Conservation (phyloP, 2,797 vertebrate genomes). For the Anas georgica region DNA sequence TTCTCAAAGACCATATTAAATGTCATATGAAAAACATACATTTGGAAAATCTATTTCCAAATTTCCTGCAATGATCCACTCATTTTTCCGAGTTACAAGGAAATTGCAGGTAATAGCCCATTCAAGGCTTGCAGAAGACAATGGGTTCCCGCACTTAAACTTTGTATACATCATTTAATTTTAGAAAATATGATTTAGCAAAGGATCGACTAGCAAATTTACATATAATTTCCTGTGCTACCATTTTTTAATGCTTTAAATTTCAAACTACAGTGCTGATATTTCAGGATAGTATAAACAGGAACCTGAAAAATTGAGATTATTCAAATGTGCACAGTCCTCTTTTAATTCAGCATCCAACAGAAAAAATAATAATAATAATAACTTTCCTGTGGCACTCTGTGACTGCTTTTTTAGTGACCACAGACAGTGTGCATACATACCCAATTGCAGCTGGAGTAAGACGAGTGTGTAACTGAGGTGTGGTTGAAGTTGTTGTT, state of each 20-base stretch:
- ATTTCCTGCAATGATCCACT: background rate
- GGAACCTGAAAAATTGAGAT: background rate
- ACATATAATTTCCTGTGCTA: slow-evolving; percentile 2
- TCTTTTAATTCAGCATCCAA: background rate
- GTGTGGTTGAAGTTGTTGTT: slow-evolving; percentile 88
- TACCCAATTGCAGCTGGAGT: slow-evolving; percentile 96
- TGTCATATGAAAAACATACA: background rate
- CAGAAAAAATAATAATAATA: background rate
- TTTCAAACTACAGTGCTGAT: background rate
- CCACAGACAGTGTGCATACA: background rate
- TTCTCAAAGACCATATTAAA: background rate
- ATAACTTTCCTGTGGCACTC: background rate
- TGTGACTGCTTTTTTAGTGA: background rate
- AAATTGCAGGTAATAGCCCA: background rate
- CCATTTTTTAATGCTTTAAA: slow-evolving; percentile 5
- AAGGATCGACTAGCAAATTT: slow-evolving; percentile 21
- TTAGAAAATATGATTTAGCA: background rate
- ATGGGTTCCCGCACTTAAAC: background rate
- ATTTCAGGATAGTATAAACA: background rate
- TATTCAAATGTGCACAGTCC: background rate
- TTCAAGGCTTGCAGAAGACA: slow-evolving; percentile 9
- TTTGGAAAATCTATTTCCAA: background rate
- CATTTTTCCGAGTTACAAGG: background rate
- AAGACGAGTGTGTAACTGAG: slow-evolving; percentile 93
- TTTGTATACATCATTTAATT: background rate